Base-by-base conservation (phyloP, 2,797 vertebrate species). In the Alauda arvensis region DNA sequence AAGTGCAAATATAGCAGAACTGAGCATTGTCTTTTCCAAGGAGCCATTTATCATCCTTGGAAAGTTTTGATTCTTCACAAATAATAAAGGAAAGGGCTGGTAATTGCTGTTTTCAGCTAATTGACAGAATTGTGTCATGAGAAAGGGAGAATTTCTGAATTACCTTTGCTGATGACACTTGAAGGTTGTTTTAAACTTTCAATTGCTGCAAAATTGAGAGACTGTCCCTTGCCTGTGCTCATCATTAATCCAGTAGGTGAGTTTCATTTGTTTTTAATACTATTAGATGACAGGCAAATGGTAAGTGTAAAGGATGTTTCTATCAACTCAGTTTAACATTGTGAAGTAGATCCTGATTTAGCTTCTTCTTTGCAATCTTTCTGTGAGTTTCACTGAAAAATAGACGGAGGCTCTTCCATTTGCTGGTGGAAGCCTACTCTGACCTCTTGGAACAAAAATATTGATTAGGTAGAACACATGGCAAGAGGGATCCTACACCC, bases 11-110 rank as follows among this genome's bases (percentile, higher is more conserved):
- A 88, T 94, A 96, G 96, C 94, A 96, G 93, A 96, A 93, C 60
- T 14, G 56, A 82, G 75, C 55, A 83, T 71, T 93, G 90, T 48
- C n/a, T 95, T 96, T 96, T 94, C 87, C 20, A 62, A 87, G 92
- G 91, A 96, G 95, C 92, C 93, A 96, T 97, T 97, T 96, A 96
- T 97, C 96, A 97, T 96, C 88, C 84, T 95, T 88, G 77, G 86
- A 95, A 96, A 96, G 93, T 95, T 96, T 95, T 90, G 86, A 90
- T 96, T 95, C 94, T 93, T 93, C 90, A 91, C 92, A 93, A 95
- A 96, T 93, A 96, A 95, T 91, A 96, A 92, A 94, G 92, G 85
- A 96, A 95, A 94, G 77, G 60, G 48, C 83, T 86, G 63, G 91
- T 96, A 97, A 96, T 95, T 94, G 93, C 90, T 82, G 53, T 80